Evolutionary conservation across 2,888 invertebrate genomes (phyloP).

Genomic region (Drosophila mercatorum): DNA sequence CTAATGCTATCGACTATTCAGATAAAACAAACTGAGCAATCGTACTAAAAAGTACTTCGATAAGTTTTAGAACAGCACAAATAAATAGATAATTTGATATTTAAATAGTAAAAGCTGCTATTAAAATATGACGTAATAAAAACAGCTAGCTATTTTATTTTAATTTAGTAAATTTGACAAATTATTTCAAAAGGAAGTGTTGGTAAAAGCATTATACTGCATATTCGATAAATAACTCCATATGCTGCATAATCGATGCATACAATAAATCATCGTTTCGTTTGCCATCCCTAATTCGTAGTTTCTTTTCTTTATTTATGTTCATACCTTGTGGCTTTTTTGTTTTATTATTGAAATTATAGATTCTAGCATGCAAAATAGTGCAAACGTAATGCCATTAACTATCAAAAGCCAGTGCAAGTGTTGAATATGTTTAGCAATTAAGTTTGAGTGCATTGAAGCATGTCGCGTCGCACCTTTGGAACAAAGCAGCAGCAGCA

Average conservation of each 20-base stretch:
- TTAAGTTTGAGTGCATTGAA: constrained; percentile 42
- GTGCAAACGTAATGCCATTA: constrained; percentile 36
- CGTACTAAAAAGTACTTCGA: not conserved
- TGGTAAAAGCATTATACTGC: constrained; percentile 1
- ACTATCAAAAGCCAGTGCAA: constrained; percentile 27
- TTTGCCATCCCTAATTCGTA: constrained; percentile 53
- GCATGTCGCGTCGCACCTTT: constrained; percentile 58
- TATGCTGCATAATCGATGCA: constrained; percentile 9
- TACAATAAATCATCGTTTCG: constrained; percentile 18
- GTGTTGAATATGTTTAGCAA: constrained; percentile 19
- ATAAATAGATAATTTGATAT: not conserved
- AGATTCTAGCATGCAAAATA: constrained; percentile 41
- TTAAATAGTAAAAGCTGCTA: no score
- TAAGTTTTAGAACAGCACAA: not conserved
- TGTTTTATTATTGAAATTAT: constrained; percentile 67
- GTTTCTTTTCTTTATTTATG: constrained; percentile 83
- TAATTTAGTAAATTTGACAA: no score
- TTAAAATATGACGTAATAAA: no score
- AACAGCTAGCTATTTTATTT: not conserved
- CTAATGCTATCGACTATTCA: not conserved
- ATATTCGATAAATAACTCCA: constrained; percentile 29
- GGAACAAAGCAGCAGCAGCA: constrained; percentile 63
- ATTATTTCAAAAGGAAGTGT: not conserved
- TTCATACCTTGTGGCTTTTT: constrained; percentile 79
- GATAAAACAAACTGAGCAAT: not conserved